phyloP scores from a whole-genome alignment of 1,140 invertebrate genomes.

The Saccostrea glomerata region DNA sequence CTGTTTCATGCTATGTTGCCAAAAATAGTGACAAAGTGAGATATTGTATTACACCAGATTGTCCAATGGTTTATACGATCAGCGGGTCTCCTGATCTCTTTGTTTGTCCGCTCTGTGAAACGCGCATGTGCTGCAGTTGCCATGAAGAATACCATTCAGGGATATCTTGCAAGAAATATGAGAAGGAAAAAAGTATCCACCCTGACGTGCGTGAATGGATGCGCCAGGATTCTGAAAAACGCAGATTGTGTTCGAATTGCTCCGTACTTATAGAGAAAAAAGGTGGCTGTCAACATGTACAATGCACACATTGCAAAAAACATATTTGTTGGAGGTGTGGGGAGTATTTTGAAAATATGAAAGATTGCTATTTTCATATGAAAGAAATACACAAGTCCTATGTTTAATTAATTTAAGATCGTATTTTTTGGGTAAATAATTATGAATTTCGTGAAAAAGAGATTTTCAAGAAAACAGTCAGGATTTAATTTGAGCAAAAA shows the following conservation, averaged over 20 bases:
- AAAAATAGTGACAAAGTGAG: conserved; percentile 56
- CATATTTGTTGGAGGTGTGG: conserved; percentile 72
- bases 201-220: conserved; percentile 52
- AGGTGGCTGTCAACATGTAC: conserved; percentile 67
- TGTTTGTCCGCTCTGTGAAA: conserved; percentile 63
- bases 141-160: conserved; percentile 66
- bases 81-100: conserved; percentile 56
- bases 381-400: conserved; percentile 56
- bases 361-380: conserved; percentile 67
- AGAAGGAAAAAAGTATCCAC: conserved; percentile 38
- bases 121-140: conserved; percentile 66
- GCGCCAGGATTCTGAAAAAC: conserved; percentile 46
- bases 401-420: conserved; percentile 29
- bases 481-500: too few species aligned
- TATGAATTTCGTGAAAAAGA: too few species aligned
- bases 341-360: conserved; percentile 39
- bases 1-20: conserved; percentile 58
- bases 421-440: too few species aligned
- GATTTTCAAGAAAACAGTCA: too few species aligned
- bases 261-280: conserved; percentile 64
- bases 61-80: conserved; percentile 65
- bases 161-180: conserved; percentile 67
- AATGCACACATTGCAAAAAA: conserved; percentile 58
- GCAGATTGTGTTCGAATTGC: conserved; percentile 68
- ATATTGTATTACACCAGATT: conserved; percentile 71